Evolutionary conservation across 1,140 invertebrate species (phyloP), one percentile per base, ranked within the genome.

Genomic region (Bombus ignitus): DNA sequence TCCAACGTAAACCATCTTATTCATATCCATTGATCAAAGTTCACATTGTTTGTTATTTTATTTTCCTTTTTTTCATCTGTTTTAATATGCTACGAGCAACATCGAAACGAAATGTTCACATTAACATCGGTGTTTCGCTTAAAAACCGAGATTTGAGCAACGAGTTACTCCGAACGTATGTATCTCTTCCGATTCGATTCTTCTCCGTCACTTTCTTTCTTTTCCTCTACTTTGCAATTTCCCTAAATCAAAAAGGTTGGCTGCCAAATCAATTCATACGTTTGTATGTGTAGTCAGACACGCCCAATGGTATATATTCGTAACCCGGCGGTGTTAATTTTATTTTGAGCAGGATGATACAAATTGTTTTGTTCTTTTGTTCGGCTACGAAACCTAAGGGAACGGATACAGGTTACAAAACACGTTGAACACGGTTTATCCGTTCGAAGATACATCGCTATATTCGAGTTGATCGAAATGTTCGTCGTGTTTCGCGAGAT

Each of bases 321-420:
- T 37, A 47, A 71, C 65, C 13, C 39, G 53, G 66, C 57, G 22
- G 44, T 62, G 74, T 84, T 59, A 77, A 62, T 53, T 73, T 80
- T 80, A 59, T 71, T 79, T 79, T 70, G 83, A 85, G 68, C 76
- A 53, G 59, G 74, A 57, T 57, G 57, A 72, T 73, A 85, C 42
- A 85, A 85, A 85, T 73, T 74, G 18, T 75, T 62, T 10, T 53
- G 32, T 74, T 66, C 25, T 57, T 37, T 57, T 8, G 9, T 42
- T 42, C 66, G 37, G 35, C 77, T 79, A 65, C 15, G 66, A 80
- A 84, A 79, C 66, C n/a, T 72, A 47, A 44, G 53, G 68, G 66
- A 71, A 71, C 74, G 73, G 68, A 79, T 53, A 15, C 62, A 53
- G 57, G 42, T 84, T 84, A 84, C 65, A 84, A 84, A 84, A 79